Conservation (phyloP, 2,888 invertebrate genomes). For the Horisme vitalbata region DNA sequence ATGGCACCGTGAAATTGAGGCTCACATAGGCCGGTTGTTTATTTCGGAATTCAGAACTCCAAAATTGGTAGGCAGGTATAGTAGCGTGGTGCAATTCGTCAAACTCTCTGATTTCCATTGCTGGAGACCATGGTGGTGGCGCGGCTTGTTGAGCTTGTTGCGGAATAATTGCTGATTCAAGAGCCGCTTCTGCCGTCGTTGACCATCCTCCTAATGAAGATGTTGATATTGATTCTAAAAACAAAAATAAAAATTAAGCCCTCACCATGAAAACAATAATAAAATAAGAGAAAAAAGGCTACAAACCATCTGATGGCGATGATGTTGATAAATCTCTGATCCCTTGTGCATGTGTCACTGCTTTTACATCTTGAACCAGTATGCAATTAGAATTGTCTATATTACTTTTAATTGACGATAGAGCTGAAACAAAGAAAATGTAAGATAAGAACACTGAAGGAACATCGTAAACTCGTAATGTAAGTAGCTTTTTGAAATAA, state of each 20-base stretch:
- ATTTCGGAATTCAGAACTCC: slow-evolving; percentile 96
- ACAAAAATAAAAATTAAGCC: too few species aligned
- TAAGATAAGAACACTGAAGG: slow-evolving; percentile 8
- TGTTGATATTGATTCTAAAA: slow-evolving; percentile 86
- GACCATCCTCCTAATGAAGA: slow-evolving; percentile 76
- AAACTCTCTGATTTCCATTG: slow-evolving; percentile 91
- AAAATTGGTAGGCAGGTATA: slow-evolving; percentile 95
- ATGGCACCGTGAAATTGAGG: slow-evolving; percentile 94
- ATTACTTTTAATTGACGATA: slow-evolving; percentile 94
- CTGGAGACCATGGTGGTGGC: slow-evolving; percentile 89
- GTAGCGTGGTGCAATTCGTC: slow-evolving; percentile 92
- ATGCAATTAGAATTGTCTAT: slow-evolving; percentile 95
- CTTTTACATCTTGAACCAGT: slow-evolving; percentile 93
- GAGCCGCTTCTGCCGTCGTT: slow-evolving; percentile 79
- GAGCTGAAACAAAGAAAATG: slow-evolving; percentile 85
- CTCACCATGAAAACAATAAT: too few species aligned
- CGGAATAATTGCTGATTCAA: slow-evolving; percentile 83
- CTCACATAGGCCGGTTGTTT: slow-evolving; percentile 94
- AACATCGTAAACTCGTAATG: neutral
- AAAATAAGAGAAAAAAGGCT: slow-evolving; percentile 3
- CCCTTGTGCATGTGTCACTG: slow-evolving; percentile 93
- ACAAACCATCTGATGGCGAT: slow-evolving; percentile 75
- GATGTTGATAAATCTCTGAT: slow-evolving; percentile 85
- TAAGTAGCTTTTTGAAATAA: slow-evolving; percentile 12
- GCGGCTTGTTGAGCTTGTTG: slow-evolving; percentile 89